Evolutionary conservation across 2,113 vertebrate genomes (phyloP).

Genomic region (Capreolus pygargus): DNA sequence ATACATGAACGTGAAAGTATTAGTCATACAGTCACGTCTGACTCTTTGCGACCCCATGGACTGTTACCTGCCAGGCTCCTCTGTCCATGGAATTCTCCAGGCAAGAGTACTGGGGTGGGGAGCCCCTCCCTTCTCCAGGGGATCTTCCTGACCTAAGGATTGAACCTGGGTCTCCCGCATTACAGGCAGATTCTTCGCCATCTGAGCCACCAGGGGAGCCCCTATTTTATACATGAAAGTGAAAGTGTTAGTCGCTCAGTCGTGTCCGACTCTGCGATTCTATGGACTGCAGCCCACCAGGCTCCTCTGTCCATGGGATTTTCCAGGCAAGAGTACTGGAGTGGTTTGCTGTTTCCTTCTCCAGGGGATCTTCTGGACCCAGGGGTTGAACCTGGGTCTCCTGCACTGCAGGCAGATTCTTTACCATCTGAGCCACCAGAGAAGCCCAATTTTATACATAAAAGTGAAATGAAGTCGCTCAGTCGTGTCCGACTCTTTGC

Average conservation of each 20-base stretch:
- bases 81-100: background rate
- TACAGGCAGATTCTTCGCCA: background rate
- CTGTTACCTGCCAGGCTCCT: background rate
- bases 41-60: background rate
- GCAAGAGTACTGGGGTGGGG: background rate
- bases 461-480: background rate
- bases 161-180: background rate
- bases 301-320: background rate
- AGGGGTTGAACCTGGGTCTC: background rate
- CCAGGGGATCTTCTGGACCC: background rate
- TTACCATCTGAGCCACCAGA: background rate
- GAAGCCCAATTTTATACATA: background rate
- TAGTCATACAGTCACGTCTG: background rate
- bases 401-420: background rate
- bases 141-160: background rate
- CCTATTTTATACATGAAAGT: background rate
- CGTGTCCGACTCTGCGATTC: background rate
- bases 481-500: background rate
- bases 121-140: background rate
- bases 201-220: background rate
- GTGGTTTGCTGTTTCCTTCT: background rate
- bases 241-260: background rate
- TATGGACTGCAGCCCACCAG: background rate
- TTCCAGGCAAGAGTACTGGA: background rate
- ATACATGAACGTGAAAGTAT: background rate